These are phyloP conservation scores for Trichogramma dendrolimi DNA, from an alignment of 2,888 invertebrate genomes.

Conservation along the genomic window DNA sequence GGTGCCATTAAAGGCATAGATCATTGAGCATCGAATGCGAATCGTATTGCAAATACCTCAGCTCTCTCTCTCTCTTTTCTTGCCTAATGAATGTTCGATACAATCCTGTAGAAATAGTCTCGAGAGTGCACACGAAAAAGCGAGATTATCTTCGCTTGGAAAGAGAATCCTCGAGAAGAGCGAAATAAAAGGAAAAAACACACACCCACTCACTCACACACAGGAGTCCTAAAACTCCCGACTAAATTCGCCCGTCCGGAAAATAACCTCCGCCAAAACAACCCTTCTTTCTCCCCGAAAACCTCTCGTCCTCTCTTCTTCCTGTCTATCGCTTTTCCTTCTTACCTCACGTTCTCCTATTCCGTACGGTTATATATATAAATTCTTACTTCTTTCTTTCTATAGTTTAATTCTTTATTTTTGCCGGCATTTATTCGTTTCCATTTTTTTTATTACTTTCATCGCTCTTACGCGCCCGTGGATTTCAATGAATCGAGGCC, in stretches of 20 bases:
- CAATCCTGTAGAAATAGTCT: constrained; percentile 18
- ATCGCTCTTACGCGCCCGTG: neutral
- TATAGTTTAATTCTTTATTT: neutral
- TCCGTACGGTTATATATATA: neutral
- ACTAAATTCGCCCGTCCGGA: constrained; percentile 44
- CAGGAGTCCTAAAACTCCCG: constrained; percentile 25
- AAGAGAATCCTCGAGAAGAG: neutral
- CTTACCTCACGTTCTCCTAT: constrained; percentile 7
- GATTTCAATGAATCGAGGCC: too few species aligned
- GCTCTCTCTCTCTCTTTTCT: neutral
- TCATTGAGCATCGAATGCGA: constrained; percentile 25
- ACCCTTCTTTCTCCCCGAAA: constrained; percentile 24
- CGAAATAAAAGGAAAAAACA: constrained; percentile 28
- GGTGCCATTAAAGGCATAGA: constrained; percentile 22
- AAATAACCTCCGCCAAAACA: constrained; percentile 49
- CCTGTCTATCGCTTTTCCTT: constrained; percentile 21
- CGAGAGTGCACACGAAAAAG: constrained; percentile 1
- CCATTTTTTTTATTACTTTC: neutral
- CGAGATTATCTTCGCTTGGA: constrained; percentile 24
- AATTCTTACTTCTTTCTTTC: too few species aligned
- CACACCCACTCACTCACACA: constrained; percentile 4
- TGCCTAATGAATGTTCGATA: constrained; percentile 28
- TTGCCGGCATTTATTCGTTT: constrained; percentile 2
- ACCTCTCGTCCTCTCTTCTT: constrained; percentile 27
- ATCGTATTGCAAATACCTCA: constrained; percentile 23